Base-by-base conservation (phyloP, 2,797 vertebrate species). In the Coranthus polyacanthus region DNA sequence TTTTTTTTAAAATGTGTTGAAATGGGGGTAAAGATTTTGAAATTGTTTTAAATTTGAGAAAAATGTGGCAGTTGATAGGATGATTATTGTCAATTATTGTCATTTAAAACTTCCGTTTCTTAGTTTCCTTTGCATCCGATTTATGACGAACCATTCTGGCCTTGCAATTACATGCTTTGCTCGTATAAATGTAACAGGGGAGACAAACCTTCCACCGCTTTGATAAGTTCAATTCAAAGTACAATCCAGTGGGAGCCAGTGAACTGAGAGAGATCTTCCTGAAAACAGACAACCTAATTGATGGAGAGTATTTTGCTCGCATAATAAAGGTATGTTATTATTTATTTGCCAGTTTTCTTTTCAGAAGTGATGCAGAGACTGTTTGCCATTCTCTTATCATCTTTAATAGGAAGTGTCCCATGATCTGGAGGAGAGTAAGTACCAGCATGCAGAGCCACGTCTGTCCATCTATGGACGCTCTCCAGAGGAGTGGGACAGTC, bases 181-280 rank as follows among this genome's bases (percentile, higher is more conserved):
- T 36, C 37, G 5, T 15, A 4, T 57, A 4, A 52, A 18, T 34
- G 55, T 51, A 36, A 12, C 78, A 99, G 98, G 97, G 96, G 36
- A 96, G 98, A 68, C 96, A 99, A 83, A 99, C 97, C 0, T 99
- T 99, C 88, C 97, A 99, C 84, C 94, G 97, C 6, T 99, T 99
- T 79, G 97, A 99, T 84, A 98, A 99, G 86, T 99, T 99, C 92
- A 99, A 99, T 78, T 96, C 97, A 2, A 99, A 98, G 83, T 99
- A 99, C 79, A 99, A 99, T 84, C 98, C 97, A 6, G 95, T 99
- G 58, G 98, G 97, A 69, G 97, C 97, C 74, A 98, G 95, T 64
- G 97, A 99, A 79, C 95, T 99, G 42, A 89, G 97, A 7, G 96
- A 99, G 64, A 94, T 99, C 82, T 99, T 98, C 82, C 81, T 99